phyloP scores from a whole-genome alignment of 2,888 invertebrate genomes.

The Pimpla rufipes region DNA sequence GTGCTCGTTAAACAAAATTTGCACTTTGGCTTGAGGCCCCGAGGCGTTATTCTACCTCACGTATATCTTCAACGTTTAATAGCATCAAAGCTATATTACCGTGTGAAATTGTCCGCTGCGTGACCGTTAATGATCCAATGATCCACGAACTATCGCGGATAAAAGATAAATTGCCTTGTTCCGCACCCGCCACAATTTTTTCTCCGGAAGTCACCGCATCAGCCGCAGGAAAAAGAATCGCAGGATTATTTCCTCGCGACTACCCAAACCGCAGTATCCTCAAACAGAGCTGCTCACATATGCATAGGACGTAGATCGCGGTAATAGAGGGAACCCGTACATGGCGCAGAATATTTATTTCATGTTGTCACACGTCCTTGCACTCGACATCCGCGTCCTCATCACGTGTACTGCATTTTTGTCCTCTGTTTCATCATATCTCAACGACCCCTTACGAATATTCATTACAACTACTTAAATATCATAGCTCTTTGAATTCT shows the following conservation, averaged over 20 bases:
- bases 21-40: slow-evolving; percentile 30
- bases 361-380: slow-evolving; percentile 53
- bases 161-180: not conserved
- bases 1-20: slow-evolving; percentile 12
- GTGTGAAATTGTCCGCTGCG: slow-evolving; percentile 4
- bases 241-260: not conserved
- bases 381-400: slow-evolving; percentile 45
- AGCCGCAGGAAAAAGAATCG: not conserved
- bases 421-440: slow-evolving; percentile 17
- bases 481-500: not conserved
- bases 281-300: not conserved
- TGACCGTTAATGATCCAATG: slow-evolving; percentile 12
- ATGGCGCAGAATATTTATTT: slow-evolving; percentile 43
- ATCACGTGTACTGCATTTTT: slow-evolving; percentile 54
- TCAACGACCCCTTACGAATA: not conserved
- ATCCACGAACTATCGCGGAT: not conserved
- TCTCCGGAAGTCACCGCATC: not conserved
- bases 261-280: slow-evolving; percentile 3
- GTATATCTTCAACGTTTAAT: not conserved
- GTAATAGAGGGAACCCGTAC: slow-evolving; percentile 11
- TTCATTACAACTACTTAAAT: not conserved
- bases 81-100: not conserved
- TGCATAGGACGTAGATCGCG: not conserved
- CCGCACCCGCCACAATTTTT: not conserved
- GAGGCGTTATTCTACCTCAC: not conserved